Base-by-base conservation (phyloP, 2,888 invertebrate genomes). In the Eustalomyia histrio region DNA sequence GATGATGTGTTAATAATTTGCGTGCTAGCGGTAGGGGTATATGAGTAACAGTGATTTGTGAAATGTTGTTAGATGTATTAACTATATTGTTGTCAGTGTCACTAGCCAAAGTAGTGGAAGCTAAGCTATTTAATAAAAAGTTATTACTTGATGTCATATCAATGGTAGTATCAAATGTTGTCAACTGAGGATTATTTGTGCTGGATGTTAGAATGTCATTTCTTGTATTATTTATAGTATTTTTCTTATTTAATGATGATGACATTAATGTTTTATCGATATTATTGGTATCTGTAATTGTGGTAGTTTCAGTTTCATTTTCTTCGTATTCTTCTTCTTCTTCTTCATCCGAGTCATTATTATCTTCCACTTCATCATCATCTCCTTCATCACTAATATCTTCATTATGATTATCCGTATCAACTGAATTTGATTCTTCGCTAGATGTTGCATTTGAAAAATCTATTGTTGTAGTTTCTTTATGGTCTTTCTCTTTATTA, bases 11-110 rank as follows among this genome's bases (percentile, higher is more conserved):
- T 21, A 68, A 50, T 61, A 80, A 60, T 57, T 65, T 55, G 57
- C 67, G 78, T n/a, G 83, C 84, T 81, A 79, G 69, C 52, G 83
- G 82, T 80, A 74, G 53, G 7, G 79, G 79, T 29, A 58, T 68
- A 60, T 10, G 43, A 64, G 24, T 39, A 7, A n/a, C 21, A 64
- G 50, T 68, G 21, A 60, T 50, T 71, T 71, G 53, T 67, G 61
- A 53, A 35, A 58, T 63, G 53, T 60, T 29, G 53, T 53, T 53
- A 12, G 47, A 2, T 47, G 43, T n/a, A 57, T 58, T 60, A 60
- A 58, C 43, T 58, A 18, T n/a, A 16, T 53, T 53, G 17, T 9
- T 50, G 33, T 47, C 35, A 14, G 17, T 43, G 14, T 55, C 52
- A 2, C 52, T 24, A 50, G 18, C 39, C 17, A 17, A 6, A 33